Percentiles rank a stretch among this genome's conserved stretches.
Evolutionary conservation across 92 coral and sea anemone genomes (phyloP).

Genomic region (Paragorgia papillata): DNA sequence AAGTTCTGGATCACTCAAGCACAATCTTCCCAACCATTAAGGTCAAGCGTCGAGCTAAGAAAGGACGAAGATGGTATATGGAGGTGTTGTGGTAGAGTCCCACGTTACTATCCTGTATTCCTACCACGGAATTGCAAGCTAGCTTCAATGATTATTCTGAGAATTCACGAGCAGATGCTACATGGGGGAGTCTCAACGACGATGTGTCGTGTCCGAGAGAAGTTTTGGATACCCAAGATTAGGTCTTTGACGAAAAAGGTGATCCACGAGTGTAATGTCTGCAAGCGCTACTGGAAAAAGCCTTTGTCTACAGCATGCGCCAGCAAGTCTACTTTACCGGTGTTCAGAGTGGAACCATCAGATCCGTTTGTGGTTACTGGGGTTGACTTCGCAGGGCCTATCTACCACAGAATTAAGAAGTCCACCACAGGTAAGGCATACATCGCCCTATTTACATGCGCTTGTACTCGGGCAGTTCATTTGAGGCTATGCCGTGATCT

Average conservation of each 20-base stretch:
- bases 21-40: conserved; percentile 37
- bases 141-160: not conserved
- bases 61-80: conserved; percentile 47
- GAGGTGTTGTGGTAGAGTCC: conserved; percentile 56
- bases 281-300: not conserved
- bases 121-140: conserved; percentile 39
- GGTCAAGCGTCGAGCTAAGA: conserved; percentile 17
- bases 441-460: conserved; percentile 52
- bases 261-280: not conserved
- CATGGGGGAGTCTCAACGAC: conserved; percentile 28
- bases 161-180: not conserved
- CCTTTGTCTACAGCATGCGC: not conserved
- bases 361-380: conserved; percentile 56
- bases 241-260: too few relatives aligned
- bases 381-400: conserved; percentile 68
- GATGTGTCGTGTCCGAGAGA: conserved; percentile 1
- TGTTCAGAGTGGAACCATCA: conserved; percentile 43
- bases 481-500: conserved; percentile 44
- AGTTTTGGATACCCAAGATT: too few relatives aligned
- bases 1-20: conserved; percentile 36
- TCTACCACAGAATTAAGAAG: conserved; percentile 41
- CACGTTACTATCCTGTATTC: conserved; percentile 50
- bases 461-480: conserved; percentile 57
- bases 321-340: conserved; percentile 19
- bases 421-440: conserved; percentile 37